Evolutionary conservation across 2,888 invertebrate species (phyloP).

Genomic region (Aquatica leii): DNA sequence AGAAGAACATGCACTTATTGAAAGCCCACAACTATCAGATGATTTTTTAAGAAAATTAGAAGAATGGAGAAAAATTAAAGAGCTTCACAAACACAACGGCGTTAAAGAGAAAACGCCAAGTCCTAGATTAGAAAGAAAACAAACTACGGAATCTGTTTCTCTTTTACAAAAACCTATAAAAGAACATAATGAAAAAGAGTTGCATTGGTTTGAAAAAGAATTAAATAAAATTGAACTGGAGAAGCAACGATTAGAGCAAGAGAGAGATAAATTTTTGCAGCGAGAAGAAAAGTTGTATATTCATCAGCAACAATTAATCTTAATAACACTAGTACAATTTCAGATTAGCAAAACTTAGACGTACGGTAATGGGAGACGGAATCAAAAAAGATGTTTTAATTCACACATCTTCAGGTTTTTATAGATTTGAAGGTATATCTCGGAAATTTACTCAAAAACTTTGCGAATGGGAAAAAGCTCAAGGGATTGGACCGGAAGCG

Average conservation of each 20-base stretch:
- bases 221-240: constrained; percentile 69
- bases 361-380: constrained; percentile 63
- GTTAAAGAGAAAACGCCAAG: constrained; percentile 53
- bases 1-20: constrained; percentile 60
- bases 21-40: constrained; percentile 75
- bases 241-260: constrained; percentile 67
- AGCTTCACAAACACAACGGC: constrained; percentile 24
- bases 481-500: constrained; percentile 84
- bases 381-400: constrained; percentile 78
- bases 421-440: constrained; percentile 86
- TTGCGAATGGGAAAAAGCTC: constrained; percentile 92
- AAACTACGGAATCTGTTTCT: constrained; percentile 44
- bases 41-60: constrained; percentile 86
- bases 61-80: constrained; percentile 83
- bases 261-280: constrained; percentile 70
- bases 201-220: constrained; percentile 68
- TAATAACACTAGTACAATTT: constrained; percentile 20
- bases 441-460: constrained; percentile 88
- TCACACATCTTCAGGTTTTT: constrained; percentile 83
- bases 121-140: constrained; percentile 56
- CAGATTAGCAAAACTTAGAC: constrained; percentile 67
- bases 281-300: constrained; percentile 67
- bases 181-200: constrained; percentile 62
- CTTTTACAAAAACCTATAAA: constrained; percentile 54
- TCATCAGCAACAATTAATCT: background rate